Evolutionary conservation across 2,888 invertebrate genomes (phyloP), one percentile per base, ranked within the genome.

Genomic region (Pseudococcus longispinus): DNA sequence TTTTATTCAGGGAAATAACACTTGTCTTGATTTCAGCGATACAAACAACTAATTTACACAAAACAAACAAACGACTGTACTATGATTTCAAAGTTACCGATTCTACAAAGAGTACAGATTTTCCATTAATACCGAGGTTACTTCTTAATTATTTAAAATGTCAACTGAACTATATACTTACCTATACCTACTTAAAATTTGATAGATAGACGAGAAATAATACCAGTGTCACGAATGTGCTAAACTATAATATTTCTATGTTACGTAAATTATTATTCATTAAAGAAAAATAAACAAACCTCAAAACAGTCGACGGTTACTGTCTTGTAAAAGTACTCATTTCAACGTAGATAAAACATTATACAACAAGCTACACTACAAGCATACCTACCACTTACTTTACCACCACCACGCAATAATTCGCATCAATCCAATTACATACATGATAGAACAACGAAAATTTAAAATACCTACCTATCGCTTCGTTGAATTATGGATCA

Each of bases 201-300:
- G 51, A 65, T 65, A 65, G 29, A 70, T 65, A 9, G 26, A 9
- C 29, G 13, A 6, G 18, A 13, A 18, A 70, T 29, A 29, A 29
- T 70, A 32, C 29, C 70, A 29, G 15, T 70, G 70, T 70, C 32
- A 70, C 70, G 70, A 70, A 29, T 70, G 70, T 70, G 70, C 70
- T 70, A 32, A 70, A 70, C 29, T 32, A 32, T 29, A 29, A 70
- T 18, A 70, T 32, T 70, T 70, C 70, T 70, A 29, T 3, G 18
- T n/a, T n/a, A n/a, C n/a, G 70, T 70, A 70, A 65, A 32, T 32
- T 70, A 70, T 70, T 29, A 70, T 70, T 70, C 18, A 70, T 65
- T 29, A 70, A 15, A 18, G 70, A 29, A 70, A 18, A 70, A 13
- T 29, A 70, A 70, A 70, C 20, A 70, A 70, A 70, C 70, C 70